Conservation (phyloP, 2,113 vertebrate species). For the Colinus virginianus region DNA sequence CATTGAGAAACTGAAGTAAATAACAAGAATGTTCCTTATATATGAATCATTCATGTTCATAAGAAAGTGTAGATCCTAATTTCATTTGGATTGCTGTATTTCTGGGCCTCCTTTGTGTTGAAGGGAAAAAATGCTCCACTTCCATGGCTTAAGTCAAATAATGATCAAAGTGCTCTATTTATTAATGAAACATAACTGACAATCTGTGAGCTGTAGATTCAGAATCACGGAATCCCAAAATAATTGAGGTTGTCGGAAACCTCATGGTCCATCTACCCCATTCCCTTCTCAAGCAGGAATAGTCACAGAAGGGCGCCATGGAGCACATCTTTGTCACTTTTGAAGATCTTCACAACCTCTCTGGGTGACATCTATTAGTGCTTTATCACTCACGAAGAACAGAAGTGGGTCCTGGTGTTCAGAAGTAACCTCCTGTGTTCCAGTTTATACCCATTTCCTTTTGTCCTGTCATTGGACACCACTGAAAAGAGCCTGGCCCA, state of each 20-base stretch:
- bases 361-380: neutral
- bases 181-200: neutral
- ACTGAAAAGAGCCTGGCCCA: neutral
- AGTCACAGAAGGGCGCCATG: neutral
- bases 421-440: neutral
- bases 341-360: neutral
- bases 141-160: neutral
- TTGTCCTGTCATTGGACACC: neutral
- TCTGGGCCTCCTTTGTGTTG: neutral
- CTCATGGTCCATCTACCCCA: neutral
- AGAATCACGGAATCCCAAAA: neutral
- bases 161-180: neutral
- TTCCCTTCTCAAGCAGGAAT: neutral
- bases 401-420: neutral
- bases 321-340: neutral
- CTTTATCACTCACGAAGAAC: neutral
- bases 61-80: neutral
- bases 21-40: neutral
- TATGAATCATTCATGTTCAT: neutral
- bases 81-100: neutral
- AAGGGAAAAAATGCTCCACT: neutral
- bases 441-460: neutral
- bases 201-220: neutral
- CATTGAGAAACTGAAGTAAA: neutral
- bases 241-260: neutral